Evolutionary conservation across 2,888 invertebrate genomes (phyloP), one percentile per base, ranked within the genome.

Genomic region (Eupsilia transversa): DNA sequence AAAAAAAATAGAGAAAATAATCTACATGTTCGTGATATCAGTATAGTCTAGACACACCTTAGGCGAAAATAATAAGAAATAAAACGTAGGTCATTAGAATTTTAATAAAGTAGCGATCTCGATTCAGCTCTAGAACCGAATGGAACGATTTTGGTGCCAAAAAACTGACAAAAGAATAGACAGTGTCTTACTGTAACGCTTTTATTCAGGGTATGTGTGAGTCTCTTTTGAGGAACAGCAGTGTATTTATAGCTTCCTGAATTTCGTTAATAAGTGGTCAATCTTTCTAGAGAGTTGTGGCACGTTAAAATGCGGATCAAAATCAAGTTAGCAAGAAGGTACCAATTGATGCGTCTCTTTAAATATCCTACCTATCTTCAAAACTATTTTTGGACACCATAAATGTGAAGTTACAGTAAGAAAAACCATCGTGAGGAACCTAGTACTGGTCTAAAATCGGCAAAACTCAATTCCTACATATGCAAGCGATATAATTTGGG

Each of bases 51-150:
- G 52, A 65, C 61, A 38, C 70, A 52, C 63, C 70, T 57, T 72
- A 54, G 54, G 1, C 27, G 10, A 61, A 69, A 38, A 23, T 59
- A 74, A 81, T 43, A 80, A 72, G 41, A 69, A 77, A 77, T 52
- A 74, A 72, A 79, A 52, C 38, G 30, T 56, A 82, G 77, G 23
- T 77, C 84, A 84, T 84, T 82, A 77, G 61, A 65, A 60, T 64
- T 77, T 68, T 66, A 84, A 84, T 77, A 84, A 71, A 69, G 79
- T 49, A 66, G 63, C 63, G 54, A 61, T 84, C 72, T 80, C 74
- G 72, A 63, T 65, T 74, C 49, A 9, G 56, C 52, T 82, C 68
- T 84, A 68, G 74, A 67, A 72, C 12, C 72, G 56, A 74, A 60
- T 14, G 49, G 41, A 57, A 71, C 46, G 35, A 52, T 83, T 82